These are phyloP conservation scores for Poeciliopsis occidentalis DNA, from an alignment of 2,113 vertebrate genomes.

Conservation along the genomic window DNA sequence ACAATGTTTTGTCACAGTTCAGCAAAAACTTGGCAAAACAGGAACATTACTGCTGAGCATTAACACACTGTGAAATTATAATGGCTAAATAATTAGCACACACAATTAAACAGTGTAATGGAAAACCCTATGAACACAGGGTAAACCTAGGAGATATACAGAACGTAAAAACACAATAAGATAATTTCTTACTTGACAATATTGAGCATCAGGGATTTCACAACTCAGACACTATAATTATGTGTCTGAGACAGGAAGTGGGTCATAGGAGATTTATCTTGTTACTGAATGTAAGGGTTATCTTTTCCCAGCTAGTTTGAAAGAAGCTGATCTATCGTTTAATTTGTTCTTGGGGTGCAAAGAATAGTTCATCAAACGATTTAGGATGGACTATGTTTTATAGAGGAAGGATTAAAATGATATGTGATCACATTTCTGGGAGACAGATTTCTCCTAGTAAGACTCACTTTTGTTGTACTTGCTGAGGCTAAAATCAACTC, in stretches of 20 bases:
- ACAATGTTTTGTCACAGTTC: conserved; percentile 8
- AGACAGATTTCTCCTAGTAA: neutral
- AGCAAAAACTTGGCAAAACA: conserved; percentile 37
- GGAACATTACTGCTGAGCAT: conserved; percentile 54
- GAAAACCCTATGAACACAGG: conserved; percentile 35
- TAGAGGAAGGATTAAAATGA: neutral
- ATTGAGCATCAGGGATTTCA: conserved; percentile 7
- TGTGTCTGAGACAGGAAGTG: conserved; percentile 21
- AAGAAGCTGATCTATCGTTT: conserved; percentile 15
- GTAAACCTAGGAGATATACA: conserved; percentile 24
- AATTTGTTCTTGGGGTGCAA: conserved; percentile 10
- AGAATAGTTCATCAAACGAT: neutral
- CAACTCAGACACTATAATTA: neutral
- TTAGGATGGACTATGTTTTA: neutral
- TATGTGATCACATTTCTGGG: neutral
- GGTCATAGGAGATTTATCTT: conserved; percentile 10
- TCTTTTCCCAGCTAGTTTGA: neutral
- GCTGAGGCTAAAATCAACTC: neutral
- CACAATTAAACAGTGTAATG: conserved; percentile 63
- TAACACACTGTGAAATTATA: conserved; percentile 64
- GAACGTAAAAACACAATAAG: neutral
- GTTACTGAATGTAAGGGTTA: conserved; percentile 11
- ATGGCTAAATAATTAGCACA: conserved; percentile 66
- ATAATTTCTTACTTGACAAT: neutral
- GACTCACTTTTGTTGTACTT: neutral